phyloP scores from a whole-genome alignment of 2,113 vertebrate genomes.

The Silurus meridionalis region DNA sequence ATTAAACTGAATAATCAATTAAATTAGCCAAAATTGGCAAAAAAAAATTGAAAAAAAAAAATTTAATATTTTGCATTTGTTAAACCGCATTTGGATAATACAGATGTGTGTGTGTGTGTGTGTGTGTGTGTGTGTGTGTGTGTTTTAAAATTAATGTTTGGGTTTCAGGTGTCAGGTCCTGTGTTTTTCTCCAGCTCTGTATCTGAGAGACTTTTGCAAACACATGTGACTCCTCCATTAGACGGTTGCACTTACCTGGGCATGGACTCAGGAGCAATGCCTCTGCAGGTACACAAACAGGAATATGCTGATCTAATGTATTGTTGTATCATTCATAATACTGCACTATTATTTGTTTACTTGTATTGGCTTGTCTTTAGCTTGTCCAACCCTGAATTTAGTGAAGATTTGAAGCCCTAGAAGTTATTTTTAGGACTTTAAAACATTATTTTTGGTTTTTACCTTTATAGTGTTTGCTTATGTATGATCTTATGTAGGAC shows the following conservation, averaged over 20 bases:
- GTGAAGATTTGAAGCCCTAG: background rate
- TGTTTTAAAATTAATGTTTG: background rate
- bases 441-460: background rate
- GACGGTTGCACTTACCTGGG: conserved; percentile 95
- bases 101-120: too few relatives aligned
- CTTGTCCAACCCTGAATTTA: background rate
- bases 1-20: too few relatives aligned
- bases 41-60: too few relatives aligned
- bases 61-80: too few relatives aligned
- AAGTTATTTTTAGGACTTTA: background rate
- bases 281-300: conserved; percentile 79
- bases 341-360: background rate
- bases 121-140: too few relatives aligned
- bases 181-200: conserved; percentile 87
- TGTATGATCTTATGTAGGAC: background rate
- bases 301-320: background rate
- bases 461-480: background rate
- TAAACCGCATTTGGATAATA: too few relatives aligned
- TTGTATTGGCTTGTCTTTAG: background rate
- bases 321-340: background rate
- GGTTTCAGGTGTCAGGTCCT: conserved; percentile 84
- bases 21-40: too few relatives aligned
- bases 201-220: conserved; percentile 86
- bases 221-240: conserved; percentile 84
- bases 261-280: conserved; percentile 87